Evolutionary conservation across 2,888 invertebrate genomes (phyloP), one percentile per base, ranked within the genome.

Genomic region (Mellilla xanthometata): DNA sequence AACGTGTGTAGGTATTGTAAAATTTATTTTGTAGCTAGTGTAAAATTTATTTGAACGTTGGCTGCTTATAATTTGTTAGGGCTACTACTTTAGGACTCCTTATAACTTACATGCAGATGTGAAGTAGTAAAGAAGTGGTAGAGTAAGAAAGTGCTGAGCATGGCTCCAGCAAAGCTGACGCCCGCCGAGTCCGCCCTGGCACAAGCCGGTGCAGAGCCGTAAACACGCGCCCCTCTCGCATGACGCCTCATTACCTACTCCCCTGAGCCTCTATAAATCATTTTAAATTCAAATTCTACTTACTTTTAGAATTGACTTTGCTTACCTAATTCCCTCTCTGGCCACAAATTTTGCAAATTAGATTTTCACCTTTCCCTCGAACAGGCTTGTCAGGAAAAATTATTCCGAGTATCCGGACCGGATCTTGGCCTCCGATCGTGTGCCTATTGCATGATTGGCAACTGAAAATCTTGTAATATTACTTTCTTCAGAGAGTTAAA

Each of bases 261-360:
- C 86, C 86, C 82, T 73, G 72, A 72, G 72, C 81, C 71, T 82
- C 81, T 81, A 88, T 88, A 88, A 88, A 89, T 88, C 87, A 89
- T 88, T 88, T 87, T 81, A 88, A 88, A 88, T 88, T 89, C 84
- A 85, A 88, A 88, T 88, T 86, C 73, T 84, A 86, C 86, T 84
- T 85, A 84, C 82, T 81, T 82, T 82, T 70, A 79, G 80, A 84
- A 87, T 88, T 83, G 81, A 84, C 84, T 88, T 86, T 82, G 80
- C 81, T 78, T 79, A 80, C 83, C 76, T 85, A 84, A 87, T 86
- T 84, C 81, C 76, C 72, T 75, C 76, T 66, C 73, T 72, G 72
- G 68, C 81, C 82, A 77, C 84, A 76, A 79, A 83, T 75, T 83
- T 80, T 72, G 75, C 78, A 87, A 87, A 87, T 87, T 86, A 76